Conservation (phyloP, 30 jellyfish, hydroid and myxozoan species). For the Chrysaora quinquecirrha region DNA sequence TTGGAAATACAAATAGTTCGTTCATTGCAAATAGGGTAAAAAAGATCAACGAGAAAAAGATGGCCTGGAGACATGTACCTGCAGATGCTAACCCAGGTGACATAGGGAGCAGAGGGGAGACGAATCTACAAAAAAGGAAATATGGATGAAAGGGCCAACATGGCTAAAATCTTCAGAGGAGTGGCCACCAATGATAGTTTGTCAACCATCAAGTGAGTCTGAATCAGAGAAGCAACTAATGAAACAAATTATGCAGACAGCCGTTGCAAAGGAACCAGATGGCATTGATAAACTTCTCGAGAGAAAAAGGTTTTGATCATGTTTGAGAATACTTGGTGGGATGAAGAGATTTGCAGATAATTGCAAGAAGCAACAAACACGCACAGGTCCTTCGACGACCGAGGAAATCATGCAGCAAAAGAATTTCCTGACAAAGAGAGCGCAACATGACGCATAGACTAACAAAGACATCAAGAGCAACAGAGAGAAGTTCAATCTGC, state of each 20-base stretch:
- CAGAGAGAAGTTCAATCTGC: too few species aligned
- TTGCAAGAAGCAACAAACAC: neutral
- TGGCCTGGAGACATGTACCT: slow-evolving; percentile 50
- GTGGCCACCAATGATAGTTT: neutral
- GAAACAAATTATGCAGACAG: neutral
- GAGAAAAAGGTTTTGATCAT: neutral
- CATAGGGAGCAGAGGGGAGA: slow-evolving; percentile 34
- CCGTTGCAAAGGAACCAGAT: neutral
- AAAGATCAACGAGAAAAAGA: slow-evolving; percentile 31
- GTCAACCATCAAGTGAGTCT: neutral
- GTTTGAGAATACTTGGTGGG: slow-evolving; percentile 1
- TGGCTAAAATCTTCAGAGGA: neutral
- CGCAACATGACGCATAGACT: neutral
- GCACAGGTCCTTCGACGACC: neutral
- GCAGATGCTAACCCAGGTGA: slow-evolving; percentile 35
- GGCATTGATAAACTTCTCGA: neutral
- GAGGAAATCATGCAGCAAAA: neutral
- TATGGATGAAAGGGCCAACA: slow-evolving; percentile 10
- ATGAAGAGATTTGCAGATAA: slow-evolving; percentile 1
- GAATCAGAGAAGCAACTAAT: neutral
- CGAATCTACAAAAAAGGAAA: neutral
- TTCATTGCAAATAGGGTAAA: slow-evolving; percentile 10
- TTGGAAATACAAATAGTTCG: slow-evolving; percentile 23
- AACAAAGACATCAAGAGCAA: too few species aligned
- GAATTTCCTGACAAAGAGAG: neutral